Base-by-base conservation (phyloP, 1,140 invertebrate genomes). In the Drosophila albomicans region DNA sequence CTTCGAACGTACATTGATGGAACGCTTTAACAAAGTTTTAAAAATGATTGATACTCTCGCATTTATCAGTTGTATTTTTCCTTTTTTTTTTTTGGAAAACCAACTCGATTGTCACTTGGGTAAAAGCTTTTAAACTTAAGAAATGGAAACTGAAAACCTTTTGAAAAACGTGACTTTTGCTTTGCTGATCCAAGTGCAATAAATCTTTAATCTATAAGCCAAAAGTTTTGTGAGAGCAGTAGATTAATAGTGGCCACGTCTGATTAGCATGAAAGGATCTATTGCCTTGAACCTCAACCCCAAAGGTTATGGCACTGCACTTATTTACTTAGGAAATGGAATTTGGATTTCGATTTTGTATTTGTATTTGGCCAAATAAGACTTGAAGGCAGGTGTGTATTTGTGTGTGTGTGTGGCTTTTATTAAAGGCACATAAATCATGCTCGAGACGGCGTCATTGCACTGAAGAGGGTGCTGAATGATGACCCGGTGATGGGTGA, bases 381-480 rank as follows among this genome's bases (percentile, higher is more conserved):
- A 49, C 61, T 63, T 43, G 32, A 75, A 75, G 72, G 30, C 78
- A 86, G 82, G 78, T 79, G 78, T 25, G 20, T 25, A 20, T 20
- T 20, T 20, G 20, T 25, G 3, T 25, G 20, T 3, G 20, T 25
- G 20, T 25, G 20, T 46, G 54, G 46, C 45, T 59, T 48, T 76
- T 75, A 71, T 76, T 69, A 86, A 82, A 66, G 75, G 79, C 45
- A 81, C 76, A 86, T 86, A 86, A 86, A 86, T 86, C 82, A 86
- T 82, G 75, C 75, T 85, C 54, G 62, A 71, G 77, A 68, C 67
- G 75, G 59, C 81, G 73, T 73, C 68, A 73, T 49, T 64, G 82
- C 74, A 68, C 66, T 81, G 75, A 86, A 86, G 75, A 81, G 81
- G 81, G 78, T 74, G 54, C 61, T 46, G 41, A 57, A 28, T 48